Evolutionary conservation across 2,888 invertebrate species (phyloP).

Genomic region (Agrochola lota): DNA sequence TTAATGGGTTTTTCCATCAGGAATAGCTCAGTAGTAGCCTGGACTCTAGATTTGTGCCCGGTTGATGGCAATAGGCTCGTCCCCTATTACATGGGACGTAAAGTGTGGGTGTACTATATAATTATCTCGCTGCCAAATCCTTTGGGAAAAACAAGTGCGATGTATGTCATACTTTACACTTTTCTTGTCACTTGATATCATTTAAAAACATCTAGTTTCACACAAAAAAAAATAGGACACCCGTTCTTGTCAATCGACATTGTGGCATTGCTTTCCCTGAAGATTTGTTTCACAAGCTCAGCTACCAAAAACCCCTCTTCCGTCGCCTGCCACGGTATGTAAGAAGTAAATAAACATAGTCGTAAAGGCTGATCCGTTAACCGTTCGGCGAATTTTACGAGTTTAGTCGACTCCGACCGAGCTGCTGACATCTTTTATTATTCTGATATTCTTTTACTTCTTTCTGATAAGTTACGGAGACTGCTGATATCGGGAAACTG

Average conservation of each 20-base stretch:
- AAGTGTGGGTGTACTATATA: not conserved
- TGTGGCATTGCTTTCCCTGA: not conserved
- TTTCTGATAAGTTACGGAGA: conserved; percentile 22
- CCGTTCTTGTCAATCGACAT: not conserved
- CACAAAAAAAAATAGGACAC: not conserved
- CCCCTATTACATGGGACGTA: not conserved
- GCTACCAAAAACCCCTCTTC: not conserved
- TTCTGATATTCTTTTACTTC: conserved; percentile 28
- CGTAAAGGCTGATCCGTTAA: conserved; percentile 42
- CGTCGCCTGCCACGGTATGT: conserved; percentile 10
- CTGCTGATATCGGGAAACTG: not conserved
- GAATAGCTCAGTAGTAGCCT: not conserved
- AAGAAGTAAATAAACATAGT: conserved; percentile 41
- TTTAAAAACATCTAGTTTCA: not conserved
- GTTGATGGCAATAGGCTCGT: not conserved
- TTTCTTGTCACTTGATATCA: not conserved
- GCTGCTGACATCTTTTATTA: conserved; percentile 23
- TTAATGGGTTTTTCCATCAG: not conserved
- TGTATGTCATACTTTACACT: not conserved
- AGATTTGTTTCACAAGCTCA: conserved; percentile 9
- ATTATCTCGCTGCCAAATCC: not conserved
- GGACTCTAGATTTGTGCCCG: not conserved
- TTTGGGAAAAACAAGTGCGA: not conserved
- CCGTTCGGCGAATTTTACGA: conserved; percentile 44
- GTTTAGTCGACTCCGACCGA: conserved; percentile 6